Evolutionary conservation across 2,797 vertebrate species (phyloP).

Genomic region (Erpetoichthys calabaricus): DNA sequence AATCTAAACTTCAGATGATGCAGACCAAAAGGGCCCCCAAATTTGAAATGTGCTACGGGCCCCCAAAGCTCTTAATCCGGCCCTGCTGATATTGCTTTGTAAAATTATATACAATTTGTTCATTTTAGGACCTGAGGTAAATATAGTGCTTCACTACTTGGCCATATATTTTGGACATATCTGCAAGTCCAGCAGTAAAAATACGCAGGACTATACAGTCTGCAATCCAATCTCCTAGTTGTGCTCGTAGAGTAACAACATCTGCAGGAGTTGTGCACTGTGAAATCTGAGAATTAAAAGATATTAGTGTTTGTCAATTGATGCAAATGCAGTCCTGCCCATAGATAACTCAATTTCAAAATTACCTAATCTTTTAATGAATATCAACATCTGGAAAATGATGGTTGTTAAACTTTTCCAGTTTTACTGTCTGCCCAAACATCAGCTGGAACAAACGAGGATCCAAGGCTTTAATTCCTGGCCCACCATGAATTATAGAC

Average conservation of each 20-base stretch:
- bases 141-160: constrained; percentile 14
- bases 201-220: constrained; percentile 35
- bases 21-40: too few relatives aligned
- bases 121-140: constrained; percentile 26
- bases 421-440: constrained; percentile 30
- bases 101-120: neutral
- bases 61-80: too few relatives aligned
- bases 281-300: too few relatives aligned
- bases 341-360: too few relatives aligned
- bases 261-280: too few relatives aligned
- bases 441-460: constrained; percentile 40
- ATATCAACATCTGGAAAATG: constrained; percentile 32
- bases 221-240: constrained; percentile 34
- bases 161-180: constrained; percentile 29
- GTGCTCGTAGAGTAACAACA: too few relatives aligned
- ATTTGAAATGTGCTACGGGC: too few relatives aligned
- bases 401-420: constrained; percentile 33
- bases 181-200: constrained; percentile 19
- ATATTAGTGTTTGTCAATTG: too few relatives aligned
- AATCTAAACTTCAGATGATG: too few relatives aligned
- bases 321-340: too few relatives aligned
- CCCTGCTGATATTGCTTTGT: too few relatives aligned
- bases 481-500: constrained; percentile 42
- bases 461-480: constrained; percentile 37
- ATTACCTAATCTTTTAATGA: constrained; percentile 13